phyloP scores from a whole-genome alignment of 2,888 invertebrate species.

The Brachynemurus nebulosus region DNA sequence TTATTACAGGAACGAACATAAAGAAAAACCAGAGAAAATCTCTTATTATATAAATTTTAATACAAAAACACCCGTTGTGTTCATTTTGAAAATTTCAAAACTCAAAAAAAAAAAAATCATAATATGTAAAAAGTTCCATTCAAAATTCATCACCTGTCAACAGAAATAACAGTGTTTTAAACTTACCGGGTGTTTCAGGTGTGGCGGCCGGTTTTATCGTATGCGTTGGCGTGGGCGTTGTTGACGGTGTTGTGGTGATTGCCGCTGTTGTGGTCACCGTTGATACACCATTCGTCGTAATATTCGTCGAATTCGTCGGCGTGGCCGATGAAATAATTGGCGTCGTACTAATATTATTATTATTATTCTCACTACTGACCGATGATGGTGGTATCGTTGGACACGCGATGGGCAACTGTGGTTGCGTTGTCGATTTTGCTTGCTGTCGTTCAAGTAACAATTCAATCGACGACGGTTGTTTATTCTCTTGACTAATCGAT shows the following conservation, averaged over 20 bases:
- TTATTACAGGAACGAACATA: too few relatives aligned
- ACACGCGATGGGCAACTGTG: slow-evolving; percentile 26
- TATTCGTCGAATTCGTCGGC: neutral
- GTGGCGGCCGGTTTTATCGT: slow-evolving; percentile 16
- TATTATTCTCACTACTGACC: neutral
- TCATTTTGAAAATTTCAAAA: too few relatives aligned
- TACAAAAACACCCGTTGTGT: too few relatives aligned
- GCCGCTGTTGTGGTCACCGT: slow-evolving; percentile 10
- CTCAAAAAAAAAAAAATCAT: too few relatives aligned
- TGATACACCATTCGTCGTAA: slow-evolving; percentile 19
- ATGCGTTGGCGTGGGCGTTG: slow-evolving; percentile 27
- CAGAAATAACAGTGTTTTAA: too few relatives aligned
- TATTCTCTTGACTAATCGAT: slow-evolving; percentile 31
- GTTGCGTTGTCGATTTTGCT: slow-evolving; percentile 45
- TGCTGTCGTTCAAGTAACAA: slow-evolving; percentile 65
- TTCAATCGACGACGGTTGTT: slow-evolving; percentile 50
- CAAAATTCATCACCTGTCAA: too few relatives aligned
- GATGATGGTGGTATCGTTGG: neutral
- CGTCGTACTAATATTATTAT: slow-evolving; percentile 19
- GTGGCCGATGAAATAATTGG: slow-evolving; percentile 38
- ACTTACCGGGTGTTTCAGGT: slow-evolving; percentile 2
- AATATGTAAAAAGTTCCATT: too few relatives aligned
- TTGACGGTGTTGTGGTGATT: slow-evolving; percentile 17
- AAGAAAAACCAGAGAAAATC: too few relatives aligned
- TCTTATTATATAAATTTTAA: too few relatives aligned